phyloP scores from a whole-genome alignment of 2,888 invertebrate genomes.

The Eristalis arbustorum region DNA sequence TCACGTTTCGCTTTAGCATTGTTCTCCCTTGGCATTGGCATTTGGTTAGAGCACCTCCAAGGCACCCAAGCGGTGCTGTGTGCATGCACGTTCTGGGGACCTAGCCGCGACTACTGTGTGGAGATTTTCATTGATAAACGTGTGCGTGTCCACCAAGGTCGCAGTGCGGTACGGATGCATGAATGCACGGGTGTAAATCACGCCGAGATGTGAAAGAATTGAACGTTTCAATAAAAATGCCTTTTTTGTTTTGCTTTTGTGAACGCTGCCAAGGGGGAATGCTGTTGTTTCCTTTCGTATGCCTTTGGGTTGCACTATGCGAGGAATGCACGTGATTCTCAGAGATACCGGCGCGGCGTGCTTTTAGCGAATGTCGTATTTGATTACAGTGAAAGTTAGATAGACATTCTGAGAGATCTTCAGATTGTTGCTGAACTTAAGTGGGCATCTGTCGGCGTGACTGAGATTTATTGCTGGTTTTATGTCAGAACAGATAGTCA shows the following conservation, averaged over 20 bases:
- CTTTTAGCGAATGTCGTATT: not conserved
- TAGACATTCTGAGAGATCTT: not conserved
- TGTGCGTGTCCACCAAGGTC: constrained; percentile 49
- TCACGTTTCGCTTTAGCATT: constrained; percentile 54
- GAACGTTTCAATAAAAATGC: constrained; percentile 18
- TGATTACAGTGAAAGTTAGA: not conserved
- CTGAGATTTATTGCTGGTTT: not conserved
- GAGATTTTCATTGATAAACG: constrained; percentile 52
- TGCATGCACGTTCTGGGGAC: not conserved
- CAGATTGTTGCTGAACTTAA: not conserved
- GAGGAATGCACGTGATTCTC: constrained; percentile 47
- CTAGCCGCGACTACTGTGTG: not conserved
- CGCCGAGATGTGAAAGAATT: constrained; percentile 26
- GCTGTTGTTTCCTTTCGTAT: constrained; percentile 42
- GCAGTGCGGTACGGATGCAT: constrained; percentile 36
- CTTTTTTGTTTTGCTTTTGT: not conserved
- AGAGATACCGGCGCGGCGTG: constrained; percentile 24
- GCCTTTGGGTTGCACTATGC: constrained; percentile 3
- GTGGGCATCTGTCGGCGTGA: not conserved
- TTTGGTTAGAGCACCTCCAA: constrained; percentile 9
- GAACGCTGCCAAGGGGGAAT: constrained; percentile 14
- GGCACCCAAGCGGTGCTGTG: not conserved
- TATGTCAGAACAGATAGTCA: not conserved
- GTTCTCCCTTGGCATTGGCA: constrained; percentile 54
- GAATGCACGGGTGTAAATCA: constrained; percentile 46